Evolutionary conservation across 2,113 vertebrate species (phyloP).

Genomic region (Lasiurus cinereus): DNA sequence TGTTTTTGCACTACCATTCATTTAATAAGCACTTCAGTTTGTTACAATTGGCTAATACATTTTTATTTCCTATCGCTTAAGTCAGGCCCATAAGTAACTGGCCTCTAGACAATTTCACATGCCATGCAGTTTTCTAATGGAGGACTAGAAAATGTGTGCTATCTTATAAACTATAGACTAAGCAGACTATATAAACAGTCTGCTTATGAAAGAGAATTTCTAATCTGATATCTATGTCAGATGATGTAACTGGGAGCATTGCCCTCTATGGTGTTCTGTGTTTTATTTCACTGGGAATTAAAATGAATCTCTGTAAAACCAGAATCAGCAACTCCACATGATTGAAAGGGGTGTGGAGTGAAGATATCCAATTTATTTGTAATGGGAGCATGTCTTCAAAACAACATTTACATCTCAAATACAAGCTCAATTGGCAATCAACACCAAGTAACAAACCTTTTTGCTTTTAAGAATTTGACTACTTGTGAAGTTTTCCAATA

Average conservation of each 20-base stretch:
- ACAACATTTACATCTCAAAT: background rate
- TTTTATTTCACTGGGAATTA: slow-evolving; percentile 68
- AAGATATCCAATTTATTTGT: background rate
- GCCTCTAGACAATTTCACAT: slow-evolving; percentile 29
- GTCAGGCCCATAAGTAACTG: slow-evolving; percentile 39
- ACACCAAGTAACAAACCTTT: background rate
- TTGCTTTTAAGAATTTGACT: slow-evolving; percentile 33
- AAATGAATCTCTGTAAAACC: slow-evolving; percentile 64
- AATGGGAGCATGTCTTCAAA: background rate
- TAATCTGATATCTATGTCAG: slow-evolving; percentile 67
- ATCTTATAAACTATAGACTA: background rate
- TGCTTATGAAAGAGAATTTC: slow-evolving; percentile 59
- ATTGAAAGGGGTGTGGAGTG: background rate
- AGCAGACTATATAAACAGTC: background rate
- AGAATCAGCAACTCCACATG: background rate
- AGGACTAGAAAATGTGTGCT: slow-evolving; percentile 19
- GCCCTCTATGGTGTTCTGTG: slow-evolving; percentile 63
- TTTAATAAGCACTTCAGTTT: slow-evolving; percentile 55
- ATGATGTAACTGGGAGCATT: slow-evolving; percentile 59
- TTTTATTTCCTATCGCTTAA: slow-evolving; percentile 38
- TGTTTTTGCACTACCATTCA: slow-evolving; percentile 50
- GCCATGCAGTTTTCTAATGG: slow-evolving; percentile 49
- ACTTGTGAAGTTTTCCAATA: slow-evolving; percentile 13
- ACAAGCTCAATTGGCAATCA: background rate
- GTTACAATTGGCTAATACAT: slow-evolving; percentile 57